These are phyloP conservation scores for Pyrochroa serraticornis DNA, from an alignment of 2,888 invertebrate species.

Conservation along the genomic window DNA sequence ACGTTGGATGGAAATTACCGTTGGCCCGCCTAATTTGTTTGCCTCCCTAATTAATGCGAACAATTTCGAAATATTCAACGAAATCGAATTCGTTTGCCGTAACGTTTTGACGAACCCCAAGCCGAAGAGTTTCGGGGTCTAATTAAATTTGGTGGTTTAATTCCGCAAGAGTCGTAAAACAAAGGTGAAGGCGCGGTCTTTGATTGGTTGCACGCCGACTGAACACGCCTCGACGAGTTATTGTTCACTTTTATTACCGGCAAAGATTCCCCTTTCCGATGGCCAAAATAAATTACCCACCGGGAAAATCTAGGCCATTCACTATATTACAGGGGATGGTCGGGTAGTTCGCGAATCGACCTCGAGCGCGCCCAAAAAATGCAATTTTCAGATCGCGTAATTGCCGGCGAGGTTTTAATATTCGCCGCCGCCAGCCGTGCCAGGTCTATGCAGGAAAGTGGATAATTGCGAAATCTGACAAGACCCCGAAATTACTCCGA, in stretches of 20 bases:
- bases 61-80: constrained; percentile 18
- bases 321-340: background rate
- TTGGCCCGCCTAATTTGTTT: constrained; percentile 21
- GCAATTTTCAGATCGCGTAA: constrained; percentile 40
- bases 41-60: constrained; percentile 12
- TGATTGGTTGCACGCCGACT: constrained; percentile 48
- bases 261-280: constrained; percentile 32
- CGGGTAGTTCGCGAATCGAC: background rate
- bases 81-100: constrained; percentile 10
- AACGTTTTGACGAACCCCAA: background rate
- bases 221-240: constrained; percentile 47
- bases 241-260: constrained; percentile 49
- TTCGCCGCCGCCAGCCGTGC: constrained; percentile 10
- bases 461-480: constrained; percentile 26
- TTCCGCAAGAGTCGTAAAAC: constrained; percentile 54
- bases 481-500: constrained; percentile 26
- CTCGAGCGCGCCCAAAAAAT: constrained; percentile 34
- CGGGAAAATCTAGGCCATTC: background rate
- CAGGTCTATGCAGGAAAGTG: constrained; percentile 12
- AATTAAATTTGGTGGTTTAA: constrained; percentile 58
- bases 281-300: background rate
- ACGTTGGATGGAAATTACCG: constrained; percentile 19
- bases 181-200: constrained; percentile 46
- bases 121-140: constrained; percentile 37
- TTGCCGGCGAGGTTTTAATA: constrained; percentile 37